Evolutionary conservation across 2,888 invertebrate genomes (phyloP).

Genomic region (Apamea sordens): DNA sequence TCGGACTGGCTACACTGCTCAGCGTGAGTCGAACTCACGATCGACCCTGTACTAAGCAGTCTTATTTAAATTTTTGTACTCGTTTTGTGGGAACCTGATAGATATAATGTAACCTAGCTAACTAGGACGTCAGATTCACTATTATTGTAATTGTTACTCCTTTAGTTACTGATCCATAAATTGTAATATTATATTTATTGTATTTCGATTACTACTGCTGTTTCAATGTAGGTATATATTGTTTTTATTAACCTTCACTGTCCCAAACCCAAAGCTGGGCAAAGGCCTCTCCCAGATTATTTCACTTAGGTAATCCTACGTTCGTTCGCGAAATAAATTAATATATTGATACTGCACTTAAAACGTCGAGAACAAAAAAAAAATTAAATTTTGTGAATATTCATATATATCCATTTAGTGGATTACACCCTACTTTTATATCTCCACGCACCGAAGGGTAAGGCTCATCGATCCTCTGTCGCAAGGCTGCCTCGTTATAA

Average conservation of each 20-base stretch:
- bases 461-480: not conserved
- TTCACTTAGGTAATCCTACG: too few species aligned
- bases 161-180: not conserved
- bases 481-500: not conserved
- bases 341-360: too few species aligned
- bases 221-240: too few species aligned
- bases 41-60: not conserved
- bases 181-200: not conserved
- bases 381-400: not conserved
- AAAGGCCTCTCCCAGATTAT: too few species aligned
- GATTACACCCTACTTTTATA: constrained; percentile 9
- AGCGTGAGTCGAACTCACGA: not conserved
- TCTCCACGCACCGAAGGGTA: constrained; percentile 1
- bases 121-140: not conserved
- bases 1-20: not conserved
- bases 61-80: not conserved
- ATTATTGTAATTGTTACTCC: not conserved
- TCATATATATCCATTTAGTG: not conserved
- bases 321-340: too few species aligned
- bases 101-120: not conserved
- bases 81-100: not conserved
- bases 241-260: too few species aligned
- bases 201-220: not conserved
- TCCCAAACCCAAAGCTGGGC: too few species aligned
- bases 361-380: too few species aligned